Conservation (phyloP, 2,113 vertebrate genomes). For the Rattus norvegicus region DNA sequence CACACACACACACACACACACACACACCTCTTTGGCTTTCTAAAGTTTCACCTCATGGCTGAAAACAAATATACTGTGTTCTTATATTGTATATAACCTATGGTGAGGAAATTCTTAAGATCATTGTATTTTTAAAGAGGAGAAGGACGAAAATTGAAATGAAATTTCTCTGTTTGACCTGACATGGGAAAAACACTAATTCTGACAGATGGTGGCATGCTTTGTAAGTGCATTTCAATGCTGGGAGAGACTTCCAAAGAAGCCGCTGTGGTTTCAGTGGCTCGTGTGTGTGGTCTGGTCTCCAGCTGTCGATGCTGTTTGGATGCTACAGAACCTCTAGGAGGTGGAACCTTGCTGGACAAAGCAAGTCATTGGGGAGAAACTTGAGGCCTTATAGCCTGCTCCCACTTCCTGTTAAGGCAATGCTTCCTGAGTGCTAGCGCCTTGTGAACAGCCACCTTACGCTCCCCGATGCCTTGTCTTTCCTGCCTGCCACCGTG, state of each 20-base stretch:
- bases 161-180: neutral
- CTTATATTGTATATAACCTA: neutral
- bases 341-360: too few relatives aligned
- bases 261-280: neutral
- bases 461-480: too few relatives aligned
- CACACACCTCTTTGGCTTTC: neutral
- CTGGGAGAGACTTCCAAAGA: neutral
- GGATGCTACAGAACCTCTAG: neutral
- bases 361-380: neutral
- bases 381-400: neutral
- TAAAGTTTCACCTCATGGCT: neutral
- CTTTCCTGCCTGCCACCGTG: neutral
- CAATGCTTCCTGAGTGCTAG: neutral
- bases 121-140: conserved; percentile 4
- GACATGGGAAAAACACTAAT: neutral
- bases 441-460: neutral
- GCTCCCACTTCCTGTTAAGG: neutral
- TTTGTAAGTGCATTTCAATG: neutral
- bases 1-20: neutral
- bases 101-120: neutral
- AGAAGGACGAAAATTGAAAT: neutral
- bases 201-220: neutral
- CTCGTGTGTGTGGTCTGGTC: neutral
- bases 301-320: neutral
- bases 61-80: neutral